Evolutionary conservation across 2,888 invertebrate genomes (phyloP).

Genomic region (Cryptosula pallasiana): DNA sequence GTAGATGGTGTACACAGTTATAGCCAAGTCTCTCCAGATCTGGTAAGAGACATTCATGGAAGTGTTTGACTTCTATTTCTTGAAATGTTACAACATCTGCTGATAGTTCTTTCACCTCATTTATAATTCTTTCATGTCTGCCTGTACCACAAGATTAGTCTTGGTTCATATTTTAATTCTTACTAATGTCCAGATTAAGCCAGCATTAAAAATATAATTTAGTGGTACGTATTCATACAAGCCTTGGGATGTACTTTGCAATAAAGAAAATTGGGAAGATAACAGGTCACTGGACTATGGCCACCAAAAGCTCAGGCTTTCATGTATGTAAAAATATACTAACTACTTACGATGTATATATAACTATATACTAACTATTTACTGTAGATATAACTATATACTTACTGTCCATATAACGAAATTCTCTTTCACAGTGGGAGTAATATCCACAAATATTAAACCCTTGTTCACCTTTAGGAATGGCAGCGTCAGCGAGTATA

Average conservation of each 20-base stretch:
- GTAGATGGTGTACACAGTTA: not conserved
- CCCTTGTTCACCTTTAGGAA: not conserved
- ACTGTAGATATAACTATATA: not conserved
- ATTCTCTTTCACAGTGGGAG: not conserved
- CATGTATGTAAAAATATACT: too few relatives aligned
- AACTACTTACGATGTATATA: too few relatives aligned
- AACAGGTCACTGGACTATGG: too few relatives aligned
- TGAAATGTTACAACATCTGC: not conserved
- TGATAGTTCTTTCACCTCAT: not conserved
- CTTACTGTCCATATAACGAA: slow-evolving; percentile 16
- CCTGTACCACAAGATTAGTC: too few relatives aligned
- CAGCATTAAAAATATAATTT: too few relatives aligned
- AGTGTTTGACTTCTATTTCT: not conserved
- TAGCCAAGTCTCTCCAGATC: not conserved
- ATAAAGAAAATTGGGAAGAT: too few relatives aligned
- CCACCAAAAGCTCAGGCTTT: too few relatives aligned
- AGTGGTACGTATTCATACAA: too few relatives aligned
- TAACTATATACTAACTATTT: not conserved
- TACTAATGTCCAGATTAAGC: too few relatives aligned
- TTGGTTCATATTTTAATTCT: too few relatives aligned
- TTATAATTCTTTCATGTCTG: not conserved
- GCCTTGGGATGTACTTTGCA: too few relatives aligned
- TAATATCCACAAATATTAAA: not conserved
- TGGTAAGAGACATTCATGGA: not conserved
- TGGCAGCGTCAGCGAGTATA: not conserved